Conservation (phyloP, 2,888 invertebrate genomes). For the Neoitamus cyanurus region DNA sequence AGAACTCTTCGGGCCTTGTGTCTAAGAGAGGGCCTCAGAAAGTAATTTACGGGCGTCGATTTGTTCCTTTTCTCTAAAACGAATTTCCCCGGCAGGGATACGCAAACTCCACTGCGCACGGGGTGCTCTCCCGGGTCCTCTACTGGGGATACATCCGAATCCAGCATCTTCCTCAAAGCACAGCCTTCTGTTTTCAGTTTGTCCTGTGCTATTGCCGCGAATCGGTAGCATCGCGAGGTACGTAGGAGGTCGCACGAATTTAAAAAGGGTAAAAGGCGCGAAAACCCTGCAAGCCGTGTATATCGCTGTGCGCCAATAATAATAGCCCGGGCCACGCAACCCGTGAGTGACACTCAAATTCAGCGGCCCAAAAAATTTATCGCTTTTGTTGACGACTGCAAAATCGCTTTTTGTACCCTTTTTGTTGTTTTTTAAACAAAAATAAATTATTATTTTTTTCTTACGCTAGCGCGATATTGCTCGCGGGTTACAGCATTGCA, state of each 20-base stretch:
- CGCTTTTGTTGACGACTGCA: constrained; percentile 17
- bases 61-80: neutral
- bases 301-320: neutral
- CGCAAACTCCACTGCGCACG: constrained; percentile 39
- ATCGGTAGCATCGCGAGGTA: neutral
- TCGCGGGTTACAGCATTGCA: neutral
- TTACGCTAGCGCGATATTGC: neutral
- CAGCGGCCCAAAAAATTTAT: constrained; percentile 5
- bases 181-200: constrained; percentile 26
- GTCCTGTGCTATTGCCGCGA: constrained; percentile 24
- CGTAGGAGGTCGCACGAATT: neutral
- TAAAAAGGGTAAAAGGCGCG: constrained; percentile 15
- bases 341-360: constrained; percentile 17
- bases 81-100: constrained; percentile 2
- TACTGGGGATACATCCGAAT: constrained; percentile 13
- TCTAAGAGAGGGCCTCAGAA: neutral
- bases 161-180: neutral
- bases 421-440: neutral
- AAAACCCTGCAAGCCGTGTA: neutral
- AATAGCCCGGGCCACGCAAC: neutral
- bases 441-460: neutral
- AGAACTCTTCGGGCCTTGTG: neutral
- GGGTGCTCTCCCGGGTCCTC: constrained; percentile 10
- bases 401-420: neutral
- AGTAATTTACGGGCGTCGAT: neutral